Percentiles rank a stretch among this genome's conserved stretches.
Evolutionary conservation across 2,797 vertebrate genomes (phyloP).

Genomic region (Squalus acanthias): DNA sequence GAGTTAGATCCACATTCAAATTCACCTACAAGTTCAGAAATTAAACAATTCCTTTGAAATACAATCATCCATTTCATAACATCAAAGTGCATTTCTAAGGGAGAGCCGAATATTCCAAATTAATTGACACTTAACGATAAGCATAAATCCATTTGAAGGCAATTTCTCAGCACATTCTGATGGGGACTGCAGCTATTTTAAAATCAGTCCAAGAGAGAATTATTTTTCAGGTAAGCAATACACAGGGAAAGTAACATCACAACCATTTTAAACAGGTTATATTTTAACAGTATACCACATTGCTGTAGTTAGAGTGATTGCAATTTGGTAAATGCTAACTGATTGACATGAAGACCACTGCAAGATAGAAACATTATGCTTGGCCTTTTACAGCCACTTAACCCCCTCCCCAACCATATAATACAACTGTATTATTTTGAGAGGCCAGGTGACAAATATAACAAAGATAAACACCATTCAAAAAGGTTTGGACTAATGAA

Average conservation of each 20-base stretch:
- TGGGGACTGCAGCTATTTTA: background rate
- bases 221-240: background rate
- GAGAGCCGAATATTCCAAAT: background rate
- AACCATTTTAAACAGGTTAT: background rate
- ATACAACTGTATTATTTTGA: no score
- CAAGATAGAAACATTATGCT: background rate
- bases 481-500: background rate
- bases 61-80: background rate
- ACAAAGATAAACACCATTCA: background rate
- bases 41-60: background rate
- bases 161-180: background rate
- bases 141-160: background rate
- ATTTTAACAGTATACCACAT: background rate
- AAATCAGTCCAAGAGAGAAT: background rate
- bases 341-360: background rate
- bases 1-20: slow-evolving; percentile 70
- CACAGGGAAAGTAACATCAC: background rate
- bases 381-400: background rate
- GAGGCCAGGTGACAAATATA: background rate
- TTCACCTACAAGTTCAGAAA: slow-evolving; percentile 54
- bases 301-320: background rate
- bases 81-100: background rate
- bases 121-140: background rate
- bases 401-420: background rate
- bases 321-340: background rate